These are phyloP conservation scores for Dromiciops gliroides DNA, from an alignment of 2,113 vertebrate species.

Conservation along the genomic window DNA sequence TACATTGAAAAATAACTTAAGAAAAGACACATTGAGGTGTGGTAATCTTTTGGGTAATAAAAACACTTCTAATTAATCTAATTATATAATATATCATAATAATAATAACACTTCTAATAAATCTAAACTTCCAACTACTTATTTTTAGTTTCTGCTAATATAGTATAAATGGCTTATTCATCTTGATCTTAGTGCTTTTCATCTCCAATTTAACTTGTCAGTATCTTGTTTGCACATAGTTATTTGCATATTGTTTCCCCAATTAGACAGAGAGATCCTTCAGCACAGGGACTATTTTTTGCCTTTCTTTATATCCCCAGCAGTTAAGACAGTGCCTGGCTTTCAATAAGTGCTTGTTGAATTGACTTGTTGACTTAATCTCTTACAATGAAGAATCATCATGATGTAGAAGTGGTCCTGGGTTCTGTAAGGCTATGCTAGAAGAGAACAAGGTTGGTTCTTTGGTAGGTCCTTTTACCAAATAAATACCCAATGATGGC, in stretches of 20 bases:
- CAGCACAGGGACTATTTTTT: not conserved
- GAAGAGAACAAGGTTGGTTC: too few species aligned
- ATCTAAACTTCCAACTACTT: not conserved
- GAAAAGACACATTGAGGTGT: not conserved
- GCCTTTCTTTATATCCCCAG: not conserved
- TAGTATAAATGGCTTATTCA: not conserved
- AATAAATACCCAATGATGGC: not conserved
- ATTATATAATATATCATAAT: too few species aligned
- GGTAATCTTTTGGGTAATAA: constrained; percentile 27
- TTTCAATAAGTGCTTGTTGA: not conserved
- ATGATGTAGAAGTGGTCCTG: not conserved
- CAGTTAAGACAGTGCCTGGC: not conserved
- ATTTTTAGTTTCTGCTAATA: not conserved
- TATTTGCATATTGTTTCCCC: not conserved
- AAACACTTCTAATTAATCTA: not conserved
- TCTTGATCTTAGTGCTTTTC: not conserved
- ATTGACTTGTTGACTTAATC: not conserved
- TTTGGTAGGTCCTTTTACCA: not conserved
- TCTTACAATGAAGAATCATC: not conserved
- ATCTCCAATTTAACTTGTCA: not conserved
- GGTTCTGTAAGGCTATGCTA: not conserved
- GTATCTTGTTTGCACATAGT: not conserved
- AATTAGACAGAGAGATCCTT: not conserved
- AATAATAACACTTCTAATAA: not conserved
- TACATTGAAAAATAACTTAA: constrained; percentile 10